Evolutionary conservation across 2,797 vertebrate species (phyloP), one percentile per base, ranked within the genome.

Genomic region (Gallirallus australis): DNA sequence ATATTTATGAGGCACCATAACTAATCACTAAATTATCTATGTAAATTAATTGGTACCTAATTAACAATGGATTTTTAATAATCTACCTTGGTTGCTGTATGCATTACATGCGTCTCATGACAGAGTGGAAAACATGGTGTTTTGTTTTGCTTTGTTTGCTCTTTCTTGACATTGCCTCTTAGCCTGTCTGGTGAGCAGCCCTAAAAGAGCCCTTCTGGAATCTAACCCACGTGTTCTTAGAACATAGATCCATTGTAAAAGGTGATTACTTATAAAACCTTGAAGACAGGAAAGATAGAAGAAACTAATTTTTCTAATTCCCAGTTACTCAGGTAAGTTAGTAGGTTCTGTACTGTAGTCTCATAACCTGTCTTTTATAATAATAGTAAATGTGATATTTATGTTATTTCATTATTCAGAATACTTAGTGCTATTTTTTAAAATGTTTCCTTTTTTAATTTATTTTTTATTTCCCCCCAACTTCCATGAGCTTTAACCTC

Each of bases 11-110:
- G 16, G 10, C 15, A 11, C 23, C 35, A 27, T 50, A 94, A 90
- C 65, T 86, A 76, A 89, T 94, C 65, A 57, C 35, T 57, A 73
- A 71, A 73, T 73, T 87, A 45, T 40, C 19, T 21, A 70, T 7
- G 2, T 73, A 73, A 90, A 68, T 72, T 56, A 81, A 68, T 79
- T 86, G 31, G 57, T 68, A 61, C n/a, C 40, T 92, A 91, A 82
- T 85, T 66, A 92, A 28, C 31, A 60, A 31, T 30, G 12, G 56
- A 7, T 72, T 85, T 52, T n/a, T 39, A 42, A 39, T 90, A 64
- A 31, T 45, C 10, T 28, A 3, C 17, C 20, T 33, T 52, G 33
- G 27, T 65, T 82, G 13, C 24, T 82, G 8, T 28, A 17, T 2
- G 9, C 54, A 6, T 31, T 65, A 24, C 5, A 27, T 13, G 28